A percentile compares a stretch with the other conserved stretches of the same genome.
These are phyloP conservation scores for Gobionotothen gibberifrons DNA, from an alignment of 2,797 vertebrate genomes.

Conservation along the genomic window DNA sequence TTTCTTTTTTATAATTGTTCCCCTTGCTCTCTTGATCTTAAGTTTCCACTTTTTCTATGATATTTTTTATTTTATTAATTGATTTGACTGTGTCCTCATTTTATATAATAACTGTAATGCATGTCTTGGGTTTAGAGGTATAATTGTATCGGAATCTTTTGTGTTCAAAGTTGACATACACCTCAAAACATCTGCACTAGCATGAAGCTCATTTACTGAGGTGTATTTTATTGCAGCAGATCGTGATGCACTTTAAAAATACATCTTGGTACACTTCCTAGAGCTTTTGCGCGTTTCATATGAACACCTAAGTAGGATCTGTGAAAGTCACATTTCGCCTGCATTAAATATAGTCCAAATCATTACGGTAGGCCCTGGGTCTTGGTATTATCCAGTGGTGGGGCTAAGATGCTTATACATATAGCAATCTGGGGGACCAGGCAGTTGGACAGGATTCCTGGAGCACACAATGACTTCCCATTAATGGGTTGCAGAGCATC, in stretches of 20 bases:
- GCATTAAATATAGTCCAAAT: constrained; percentile 54
- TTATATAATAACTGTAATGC: background rate
- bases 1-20: background rate
- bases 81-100: background rate
- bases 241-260: constrained; percentile 28
- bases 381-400: constrained; percentile 65
- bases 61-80: background rate
- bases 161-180: background rate
- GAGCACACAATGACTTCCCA: constrained; percentile 79
- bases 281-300: constrained; percentile 17
- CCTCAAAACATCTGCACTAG: background rate
- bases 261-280: constrained; percentile 2
- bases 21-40: background rate
- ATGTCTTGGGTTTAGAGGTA: background rate
- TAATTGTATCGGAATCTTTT: background rate
- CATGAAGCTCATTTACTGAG: background rate
- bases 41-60: background rate
- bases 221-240: constrained; percentile 5
- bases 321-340: constrained; percentile 35
- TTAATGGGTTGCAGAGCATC: constrained; percentile 76
- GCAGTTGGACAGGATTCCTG: constrained; percentile 71
- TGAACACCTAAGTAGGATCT: constrained; percentile 33
- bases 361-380: constrained; percentile 31
- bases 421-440: constrained; percentile 64
- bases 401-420: constrained; percentile 78